Evolutionary conservation across 2,797 vertebrate species (phyloP).

Genomic region (Acanthurus lineatus): DNA sequence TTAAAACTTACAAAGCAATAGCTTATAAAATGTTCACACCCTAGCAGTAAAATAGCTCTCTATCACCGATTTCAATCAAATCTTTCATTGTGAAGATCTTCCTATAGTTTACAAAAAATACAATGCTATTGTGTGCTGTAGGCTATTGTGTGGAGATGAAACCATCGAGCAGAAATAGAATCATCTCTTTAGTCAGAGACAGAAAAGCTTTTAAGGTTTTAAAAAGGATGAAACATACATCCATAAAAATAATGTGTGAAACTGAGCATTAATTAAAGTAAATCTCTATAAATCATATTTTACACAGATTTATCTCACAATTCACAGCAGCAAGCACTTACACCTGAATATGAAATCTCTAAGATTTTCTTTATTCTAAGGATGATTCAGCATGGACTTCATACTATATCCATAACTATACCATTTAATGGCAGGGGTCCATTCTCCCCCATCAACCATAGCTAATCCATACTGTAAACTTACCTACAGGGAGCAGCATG

Average conservation of each 20-base stretch:
- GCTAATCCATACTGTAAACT: conserved; percentile 22
- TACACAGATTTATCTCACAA: conserved; percentile 29
- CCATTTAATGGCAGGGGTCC: conserved; percentile 44
- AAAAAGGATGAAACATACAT: conserved; percentile 17
- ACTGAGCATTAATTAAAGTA: conserved; percentile 43
- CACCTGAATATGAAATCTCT: conserved; percentile 46
- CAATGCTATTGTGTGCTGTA: conserved; percentile 55
- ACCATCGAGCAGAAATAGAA: conserved; percentile 35
- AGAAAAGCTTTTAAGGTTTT: conserved; percentile 21
- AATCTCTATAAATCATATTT: conserved; percentile 37
- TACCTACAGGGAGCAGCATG: conserved; percentile 24
- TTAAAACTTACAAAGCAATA: conserved; percentile 64
- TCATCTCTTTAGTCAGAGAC: conserved; percentile 8
- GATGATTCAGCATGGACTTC: conserved; percentile 12
- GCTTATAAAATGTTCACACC: conserved; percentile 64
- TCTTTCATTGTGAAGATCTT: conserved; percentile 28
- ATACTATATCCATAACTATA: not conserved
- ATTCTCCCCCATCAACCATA: conserved; percentile 14
- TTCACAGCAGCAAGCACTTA: conserved; percentile 55
- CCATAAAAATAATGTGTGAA: conserved; percentile 16
- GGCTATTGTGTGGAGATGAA: conserved; percentile 35
- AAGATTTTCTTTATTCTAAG: conserved; percentile 28
- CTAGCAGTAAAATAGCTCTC: conserved; percentile 49
- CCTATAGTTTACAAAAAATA: conserved; percentile 70
- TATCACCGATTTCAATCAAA: conserved; percentile 57